Percentiles rank a stretch among this genome's conserved stretches.
phyloP scores from a whole-genome alignment of 1,140 invertebrate species.

The Radopholus similis region DNA sequence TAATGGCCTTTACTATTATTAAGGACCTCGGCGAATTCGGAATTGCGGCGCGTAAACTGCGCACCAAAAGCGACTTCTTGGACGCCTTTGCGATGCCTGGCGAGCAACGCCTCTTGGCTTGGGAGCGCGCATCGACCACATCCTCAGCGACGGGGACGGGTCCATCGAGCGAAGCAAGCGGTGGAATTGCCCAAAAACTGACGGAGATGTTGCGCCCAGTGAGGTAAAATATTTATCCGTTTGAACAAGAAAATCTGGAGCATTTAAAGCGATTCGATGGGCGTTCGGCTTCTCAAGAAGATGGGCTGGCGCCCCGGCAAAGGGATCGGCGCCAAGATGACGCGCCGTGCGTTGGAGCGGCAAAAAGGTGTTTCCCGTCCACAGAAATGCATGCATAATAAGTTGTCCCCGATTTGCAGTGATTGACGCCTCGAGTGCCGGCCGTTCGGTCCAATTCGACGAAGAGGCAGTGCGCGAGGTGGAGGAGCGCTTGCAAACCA shows the following conservation, averaged over 20 bases:
- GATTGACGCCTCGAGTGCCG: conserved; percentile 28
- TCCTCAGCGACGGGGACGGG: conserved; percentile 1
- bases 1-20: background rate
- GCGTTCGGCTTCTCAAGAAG: conserved; percentile 75
- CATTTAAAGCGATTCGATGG: conserved; percentile 74
- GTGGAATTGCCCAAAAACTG: conserved; percentile 21
- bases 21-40: conserved; percentile 86
- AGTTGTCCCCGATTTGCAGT: conserved; percentile 26
- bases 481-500: conserved; percentile 43
- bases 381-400: background rate
- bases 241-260: background rate
- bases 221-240: conserved; percentile 22
- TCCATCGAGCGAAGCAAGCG: too few relatives aligned
- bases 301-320: conserved; percentile 84
- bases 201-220: conserved; percentile 31
- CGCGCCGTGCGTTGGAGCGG: conserved; percentile 63
- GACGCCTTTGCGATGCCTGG: conserved; percentile 31
- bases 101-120: conserved; percentile 36
- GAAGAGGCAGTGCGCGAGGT: conserved; percentile 65
- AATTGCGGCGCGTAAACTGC: conserved; percentile 80
- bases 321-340: conserved; percentile 73
- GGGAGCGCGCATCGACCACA: conserved; percentile 41
- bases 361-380: conserved; percentile 45
- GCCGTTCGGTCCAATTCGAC: conserved; percentile 40
- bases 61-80: conserved; percentile 73